Evolutionary conservation across 1,140 invertebrate species (phyloP), one percentile per base, ranked within the genome.

Genomic region (Trachelipus rathkii): DNA sequence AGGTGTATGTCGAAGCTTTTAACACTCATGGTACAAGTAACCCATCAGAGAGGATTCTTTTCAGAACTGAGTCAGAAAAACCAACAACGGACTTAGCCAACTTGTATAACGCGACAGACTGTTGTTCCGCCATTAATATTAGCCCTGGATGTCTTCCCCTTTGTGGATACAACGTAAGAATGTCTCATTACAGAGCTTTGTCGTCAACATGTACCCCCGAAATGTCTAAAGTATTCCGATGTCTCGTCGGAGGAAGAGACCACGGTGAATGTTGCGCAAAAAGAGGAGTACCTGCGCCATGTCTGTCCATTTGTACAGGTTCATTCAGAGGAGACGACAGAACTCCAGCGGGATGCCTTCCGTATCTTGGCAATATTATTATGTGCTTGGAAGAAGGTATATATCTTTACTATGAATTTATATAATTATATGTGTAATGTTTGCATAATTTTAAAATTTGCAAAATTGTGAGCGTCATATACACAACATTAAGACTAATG

Each of bases 381-480:
- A 90, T 92, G 84, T 94, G 93, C 84, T 92, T 93, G 82, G 92
- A 93, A 84, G 92, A 94, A 88, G 92, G 91, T 92, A 83, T 33
- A 33, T 33, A 3, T 33, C 1, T 33, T 33, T 33, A 1, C 33
- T 33, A 33, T 1, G 1, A 33, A 33, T 33, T 33, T 33, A 33
- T 33, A 33, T 33, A 33, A 33, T n/a, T n/a, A 33, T 33, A 3
- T 33, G 33, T 33, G 1, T 33, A 1, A 33, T 33, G 6, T 33
- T 33, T 3, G 6, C 33, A 6, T 33, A 33, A 33, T 33, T 33
- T 33, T 33, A 33, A 33, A 33, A 33, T 33, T 3, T 33, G 33
- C 33, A 33, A 33, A 33, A 3, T n/a, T n/a, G n/a, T 33, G 33
- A 33, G 33, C 6, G 33, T 33, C 33, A 33, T 33, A 33, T 33